Conservation (phyloP, 2,888 invertebrate genomes). For the Melanophora roralis region DNA sequence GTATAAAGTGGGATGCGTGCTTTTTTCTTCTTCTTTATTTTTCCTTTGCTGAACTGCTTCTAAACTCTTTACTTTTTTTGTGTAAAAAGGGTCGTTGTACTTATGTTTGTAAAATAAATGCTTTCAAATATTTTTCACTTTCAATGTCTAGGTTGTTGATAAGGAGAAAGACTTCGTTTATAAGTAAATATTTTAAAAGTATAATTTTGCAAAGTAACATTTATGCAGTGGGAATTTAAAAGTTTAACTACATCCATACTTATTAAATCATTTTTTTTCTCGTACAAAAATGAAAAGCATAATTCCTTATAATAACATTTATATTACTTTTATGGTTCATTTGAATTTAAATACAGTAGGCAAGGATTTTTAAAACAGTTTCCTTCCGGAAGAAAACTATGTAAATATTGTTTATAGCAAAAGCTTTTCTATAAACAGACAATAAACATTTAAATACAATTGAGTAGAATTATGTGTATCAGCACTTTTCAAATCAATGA, state of each 20-base stretch:
- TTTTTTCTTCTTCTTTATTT: too few relatives aligned
- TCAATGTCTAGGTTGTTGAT: constrained; percentile 57
- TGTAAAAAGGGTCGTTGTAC: constrained; percentile 26
- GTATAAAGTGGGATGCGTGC: background rate
- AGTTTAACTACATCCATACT: too few relatives aligned
- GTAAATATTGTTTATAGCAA: too few relatives aligned
- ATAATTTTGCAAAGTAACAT: too few relatives aligned
- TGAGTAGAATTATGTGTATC: background rate
- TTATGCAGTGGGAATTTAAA: too few relatives aligned
- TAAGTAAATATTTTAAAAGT: too few relatives aligned
- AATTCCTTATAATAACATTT: background rate
- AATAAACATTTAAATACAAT: constrained; percentile 6
- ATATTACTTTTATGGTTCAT: constrained; percentile 12
- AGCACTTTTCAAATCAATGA: constrained; percentile 1
- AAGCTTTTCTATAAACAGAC: background rate
- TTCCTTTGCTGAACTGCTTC: background rate
- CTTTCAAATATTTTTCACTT: constrained; percentile 51
- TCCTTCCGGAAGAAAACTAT: background rate
- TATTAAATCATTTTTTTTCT: too few relatives aligned
- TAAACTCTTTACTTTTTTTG: constrained; percentile 1
- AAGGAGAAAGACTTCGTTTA: too few relatives aligned
- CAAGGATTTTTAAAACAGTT: constrained; percentile 27
- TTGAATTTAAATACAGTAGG: constrained; percentile 23
- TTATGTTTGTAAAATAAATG: background rate
- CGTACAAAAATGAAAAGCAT: background rate